Evolutionary conservation across 2,888 invertebrate species (phyloP), one percentile per base, ranked within the genome.

Genomic region (Sarcophaga carnaria): DNA sequence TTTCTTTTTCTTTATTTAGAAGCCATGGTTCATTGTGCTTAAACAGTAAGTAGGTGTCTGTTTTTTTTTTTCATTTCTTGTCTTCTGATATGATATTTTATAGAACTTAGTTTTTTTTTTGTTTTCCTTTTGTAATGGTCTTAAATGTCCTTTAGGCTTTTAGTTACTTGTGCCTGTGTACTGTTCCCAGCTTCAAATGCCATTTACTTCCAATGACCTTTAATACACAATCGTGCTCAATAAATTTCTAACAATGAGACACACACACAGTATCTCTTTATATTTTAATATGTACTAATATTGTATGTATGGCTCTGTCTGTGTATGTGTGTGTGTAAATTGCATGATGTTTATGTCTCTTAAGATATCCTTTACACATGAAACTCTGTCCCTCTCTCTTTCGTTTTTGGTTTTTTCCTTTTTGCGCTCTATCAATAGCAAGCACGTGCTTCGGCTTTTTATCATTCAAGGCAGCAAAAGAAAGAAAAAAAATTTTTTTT

Each of bases 361-460:
- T 80, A 77, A 85, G 83, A 87, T 85, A 87, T 87, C 85, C 76
- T 80, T 87, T 80, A 85, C 87, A 80, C 77, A 83, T 82, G 81
- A 76, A 83, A 87, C 85, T 63, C 54, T 77, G 64, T 37, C 71
- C 80, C 80, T 54, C 10, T 49, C 49, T 49, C 11, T 14, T 5
- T 17, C 54, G 3, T 14, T 12, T 12, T 54, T 62, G 67, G 54
- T 12, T 54, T 54, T 54, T 54, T 10, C 37, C 2, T 37, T 10
- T 37, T 37, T 10, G 10, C 8, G 3, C 14, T 54, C 54, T 54
- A 54, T 54, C 54, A 54, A 72, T 62, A 81, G 60, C 81, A 75
- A 83, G 85, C 87, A 87, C 85, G 87, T 85, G 85, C 85, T 82
- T 60, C 79, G 87, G 87, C 85, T 85, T 87, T 87, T 85, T 87